These are phyloP conservation scores for Epinotia bilunana DNA, from an alignment of 2,888 invertebrate genomes.

Conservation along the genomic window DNA sequence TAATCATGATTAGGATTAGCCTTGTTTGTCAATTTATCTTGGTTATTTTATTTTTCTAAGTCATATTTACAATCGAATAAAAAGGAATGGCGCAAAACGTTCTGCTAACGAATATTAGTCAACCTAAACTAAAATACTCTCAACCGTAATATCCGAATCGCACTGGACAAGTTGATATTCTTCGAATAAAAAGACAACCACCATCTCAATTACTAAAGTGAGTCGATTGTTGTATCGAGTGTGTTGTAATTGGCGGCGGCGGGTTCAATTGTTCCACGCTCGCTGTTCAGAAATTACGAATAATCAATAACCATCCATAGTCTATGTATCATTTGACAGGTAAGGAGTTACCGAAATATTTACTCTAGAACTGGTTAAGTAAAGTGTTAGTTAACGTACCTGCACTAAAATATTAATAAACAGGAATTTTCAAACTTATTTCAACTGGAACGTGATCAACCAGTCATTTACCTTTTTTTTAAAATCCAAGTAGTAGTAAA, in stretches of 20 bases:
- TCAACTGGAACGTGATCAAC: background rate
- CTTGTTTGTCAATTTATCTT: background rate
- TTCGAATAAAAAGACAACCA: background rate
- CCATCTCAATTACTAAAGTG: no score
- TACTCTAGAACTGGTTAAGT: background rate
- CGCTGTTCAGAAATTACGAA: slow-evolving; percentile 40
- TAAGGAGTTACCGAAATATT: slow-evolving; percentile 25
- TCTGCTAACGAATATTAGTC: background rate
- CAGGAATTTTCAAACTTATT: background rate
- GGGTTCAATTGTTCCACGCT: slow-evolving; percentile 57
- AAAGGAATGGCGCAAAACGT: background rate
- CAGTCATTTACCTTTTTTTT: background rate
- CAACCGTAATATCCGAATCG: background rate
- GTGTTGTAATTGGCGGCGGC: slow-evolving; percentile 52
- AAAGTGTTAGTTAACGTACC: background rate
- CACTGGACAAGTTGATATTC: no score
- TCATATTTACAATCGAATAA: background rate
- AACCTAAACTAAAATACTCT: background rate
- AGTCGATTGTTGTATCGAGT: slow-evolving; percentile 43
- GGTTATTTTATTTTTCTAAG: background rate
- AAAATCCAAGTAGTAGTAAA: slow-evolving; percentile 38
- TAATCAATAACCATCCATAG: slow-evolving; percentile 2
- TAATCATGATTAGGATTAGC: background rate
- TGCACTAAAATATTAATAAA: background rate
- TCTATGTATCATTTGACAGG: background rate